phyloP scores from a whole-genome alignment of 2,797 vertebrate genomes.

The Sylvilagus floridanus region DNA sequence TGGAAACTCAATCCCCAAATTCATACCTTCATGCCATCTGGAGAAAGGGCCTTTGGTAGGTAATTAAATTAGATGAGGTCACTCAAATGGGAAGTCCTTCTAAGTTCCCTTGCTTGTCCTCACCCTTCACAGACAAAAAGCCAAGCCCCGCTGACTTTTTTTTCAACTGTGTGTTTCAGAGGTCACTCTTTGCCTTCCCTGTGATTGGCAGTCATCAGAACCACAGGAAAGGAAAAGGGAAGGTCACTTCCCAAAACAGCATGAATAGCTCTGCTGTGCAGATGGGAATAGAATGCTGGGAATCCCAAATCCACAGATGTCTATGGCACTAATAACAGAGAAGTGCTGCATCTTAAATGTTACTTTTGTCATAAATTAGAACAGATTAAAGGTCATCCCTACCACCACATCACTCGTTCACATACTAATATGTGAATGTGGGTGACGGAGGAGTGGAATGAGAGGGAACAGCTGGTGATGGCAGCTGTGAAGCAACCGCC shows the following conservation, averaged over 20 bases:
- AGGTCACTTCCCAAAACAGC: neutral
- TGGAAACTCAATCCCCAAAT: too few relatives aligned
- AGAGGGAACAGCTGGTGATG: neutral
- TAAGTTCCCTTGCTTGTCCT: neutral
- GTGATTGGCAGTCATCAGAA: neutral
- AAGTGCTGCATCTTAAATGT: conserved; percentile 48
- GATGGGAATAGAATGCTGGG: neutral
- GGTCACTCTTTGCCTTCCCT: too few relatives aligned
- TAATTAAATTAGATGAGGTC: too few relatives aligned
- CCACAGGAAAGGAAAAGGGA: neutral
- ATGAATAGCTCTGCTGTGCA: neutral
- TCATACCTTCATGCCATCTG: too few relatives aligned
- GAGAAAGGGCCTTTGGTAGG: too few relatives aligned
- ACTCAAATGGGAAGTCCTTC: too few relatives aligned
- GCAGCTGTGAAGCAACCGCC: rapidly evolving
- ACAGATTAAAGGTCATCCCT: conserved; percentile 38
- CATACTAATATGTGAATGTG: neutral
- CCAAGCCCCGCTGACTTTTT: neutral
- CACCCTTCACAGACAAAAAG: neutral
- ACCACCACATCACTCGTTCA: neutral
- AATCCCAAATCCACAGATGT: conserved; percentile 51
- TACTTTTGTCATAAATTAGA: conserved; percentile 66
- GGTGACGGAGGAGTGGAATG: neutral
- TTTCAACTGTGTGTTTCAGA: rapidly evolving
- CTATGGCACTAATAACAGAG: conserved; percentile 42